Evolutionary conservation across 2,888 invertebrate species (phyloP), one percentile per base, ranked within the genome.

Genomic region (Tenthredo livida): DNA sequence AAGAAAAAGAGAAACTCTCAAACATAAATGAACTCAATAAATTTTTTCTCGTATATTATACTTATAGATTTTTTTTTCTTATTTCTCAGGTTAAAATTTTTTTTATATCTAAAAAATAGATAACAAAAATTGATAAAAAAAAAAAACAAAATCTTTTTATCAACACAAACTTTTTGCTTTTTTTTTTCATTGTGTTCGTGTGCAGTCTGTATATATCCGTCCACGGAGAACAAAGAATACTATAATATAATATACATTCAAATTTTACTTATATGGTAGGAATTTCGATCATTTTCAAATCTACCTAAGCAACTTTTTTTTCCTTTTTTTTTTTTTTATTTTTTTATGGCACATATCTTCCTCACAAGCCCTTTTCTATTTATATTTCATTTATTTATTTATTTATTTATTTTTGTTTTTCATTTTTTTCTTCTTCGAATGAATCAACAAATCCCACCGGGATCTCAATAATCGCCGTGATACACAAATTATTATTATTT

Each of bases 301-400:
- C 86, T 88, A 89, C 84, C 88, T 88, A 89, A 89, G 87, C 89
- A 87, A 86, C 88, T 88, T 84, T 85, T 87, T n/a, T 17, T 72
- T n/a, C 37, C 88, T 88, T 84, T 85, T 87, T 10, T 17, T 40
- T 40, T 78, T 89, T 89, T 33, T 29, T 78, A n/a, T 37, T 29
- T 70, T 89, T 90, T 29, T 90, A 91, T 91, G 90, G 90, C 90
- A 91, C 90, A 89, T 90, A 87, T 88, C 87, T 89, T 87, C 87
- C 29, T 67, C 87, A 87, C 86, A 88, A 88, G 86, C 87, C 89
- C 85, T 87, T 86, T 61, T 47, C 58, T 25, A 37, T 37, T 29
- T 4, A 33, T 58, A 25, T 37, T 40, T 33, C 40, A 37, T 43
- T 12, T 21, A 10, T 21, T 10, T 43, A 17, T 73, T 7, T 43